Percentiles rank a stretch among this genome's conserved stretches.
These are phyloP conservation scores for Willowsia nigromaculata DNA, from an alignment of 2,888 invertebrate species.

Conservation along the genomic window DNA sequence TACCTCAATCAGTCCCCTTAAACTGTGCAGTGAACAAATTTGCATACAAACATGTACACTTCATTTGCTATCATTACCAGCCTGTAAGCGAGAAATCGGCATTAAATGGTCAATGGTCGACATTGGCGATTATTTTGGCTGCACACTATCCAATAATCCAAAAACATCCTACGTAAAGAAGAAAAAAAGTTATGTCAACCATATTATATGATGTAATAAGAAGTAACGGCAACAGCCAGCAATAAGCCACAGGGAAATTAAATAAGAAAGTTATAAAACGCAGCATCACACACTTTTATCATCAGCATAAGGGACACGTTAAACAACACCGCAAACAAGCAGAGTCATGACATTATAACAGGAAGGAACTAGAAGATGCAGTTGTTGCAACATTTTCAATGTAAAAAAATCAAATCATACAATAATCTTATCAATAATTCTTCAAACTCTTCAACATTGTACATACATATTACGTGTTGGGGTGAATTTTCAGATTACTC, in stretches of 20 bases:
- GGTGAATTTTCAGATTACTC: not conserved
- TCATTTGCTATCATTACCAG: not conserved
- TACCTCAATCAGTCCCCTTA: not conserved
- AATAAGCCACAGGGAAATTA: not conserved
- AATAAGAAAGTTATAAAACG: not conserved
- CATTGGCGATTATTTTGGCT: not conserved
- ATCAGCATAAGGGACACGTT: too few relatives aligned
- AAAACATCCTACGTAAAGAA: too few relatives aligned
- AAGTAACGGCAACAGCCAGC: not conserved
- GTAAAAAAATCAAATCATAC: not conserved
- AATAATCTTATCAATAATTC: not conserved
- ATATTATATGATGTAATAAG: not conserved
- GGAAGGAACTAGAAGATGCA: too few relatives aligned
- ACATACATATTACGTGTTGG: too few relatives aligned
- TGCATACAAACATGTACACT: not conserved
- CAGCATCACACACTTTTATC: not conserved
- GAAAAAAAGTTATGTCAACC: not conserved
- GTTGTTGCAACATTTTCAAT: not conserved
- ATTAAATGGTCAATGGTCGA: conserved; percentile 3
- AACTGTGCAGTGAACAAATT: not conserved
- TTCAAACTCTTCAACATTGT: not conserved
- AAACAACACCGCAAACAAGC: too few relatives aligned
- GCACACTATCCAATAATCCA: not conserved
- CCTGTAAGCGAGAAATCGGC: not conserved
- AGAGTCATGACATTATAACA: too few relatives aligned